These are phyloP conservation scores for Macrochelys suwanniensis DNA, from an alignment of 2,797 vertebrate species.

Conservation along the genomic window DNA sequence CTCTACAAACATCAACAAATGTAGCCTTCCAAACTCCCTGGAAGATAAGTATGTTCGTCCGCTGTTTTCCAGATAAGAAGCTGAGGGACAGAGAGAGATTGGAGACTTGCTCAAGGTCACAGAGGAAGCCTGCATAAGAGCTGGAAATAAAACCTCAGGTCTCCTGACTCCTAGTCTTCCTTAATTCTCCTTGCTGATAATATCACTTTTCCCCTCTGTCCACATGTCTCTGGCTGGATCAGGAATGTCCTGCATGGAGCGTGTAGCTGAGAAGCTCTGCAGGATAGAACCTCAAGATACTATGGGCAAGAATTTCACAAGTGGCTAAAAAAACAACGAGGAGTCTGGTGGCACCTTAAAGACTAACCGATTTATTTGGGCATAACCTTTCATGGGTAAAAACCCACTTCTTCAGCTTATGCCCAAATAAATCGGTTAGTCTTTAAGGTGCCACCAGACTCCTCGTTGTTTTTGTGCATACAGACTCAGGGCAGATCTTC, in stretches of 20 bases:
- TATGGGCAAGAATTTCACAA: neutral
- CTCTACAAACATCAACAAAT: neutral
- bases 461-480: no score
- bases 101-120: neutral
- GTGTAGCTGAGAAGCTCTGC: neutral
- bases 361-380: no score
- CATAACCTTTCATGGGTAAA: no score
- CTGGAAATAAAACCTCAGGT: neutral
- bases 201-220: neutral
- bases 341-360: no score
- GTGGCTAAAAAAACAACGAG: no score
- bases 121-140: neutral
- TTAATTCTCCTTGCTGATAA: neutral
- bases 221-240: rapidly evolving
- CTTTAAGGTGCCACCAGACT: no score
- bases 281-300: neutral
- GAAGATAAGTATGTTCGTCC: neutral
- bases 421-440: no score
- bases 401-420: no score
- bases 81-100: neutral
- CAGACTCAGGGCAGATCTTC: no score
- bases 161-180: neutral
- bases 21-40: neutral
- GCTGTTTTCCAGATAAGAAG: neutral
- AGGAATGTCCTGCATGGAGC: neutral